Base-by-base conservation (phyloP, 2,888 invertebrate genomes). In the Deilephila elpenor region DNA sequence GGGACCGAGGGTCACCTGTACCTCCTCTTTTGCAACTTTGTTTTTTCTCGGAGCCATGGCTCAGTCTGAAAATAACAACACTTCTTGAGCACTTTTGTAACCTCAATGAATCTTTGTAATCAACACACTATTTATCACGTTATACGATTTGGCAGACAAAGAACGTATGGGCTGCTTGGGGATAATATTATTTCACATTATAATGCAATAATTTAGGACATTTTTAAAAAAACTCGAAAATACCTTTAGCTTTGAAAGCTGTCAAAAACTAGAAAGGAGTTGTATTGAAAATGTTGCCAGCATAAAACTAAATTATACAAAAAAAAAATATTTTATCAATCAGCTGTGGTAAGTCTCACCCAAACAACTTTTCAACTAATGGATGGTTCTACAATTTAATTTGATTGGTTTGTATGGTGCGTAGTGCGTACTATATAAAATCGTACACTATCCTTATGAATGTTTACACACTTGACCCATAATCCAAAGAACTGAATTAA, bases 1-100 rank as follows among this genome's bases (percentile, higher is more conserved):
- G 72, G 99, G 99, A 79, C 99, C 99, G 78, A 99, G 96, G 53
- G 98, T 98, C 72, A 99, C 98, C 92, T 99, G 99, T 78, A 98
- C 99, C 94, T 99, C 99, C 93, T 99, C 99, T 95, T 99, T 98
- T 86, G 97, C 98, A 85, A 97, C 97, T 96, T 99, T 99, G 95
- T 98, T 98, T 96, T 99, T 99, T 89, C 99, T 97, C 81, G 99
- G 99, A 90, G 99, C 99, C 99, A 99, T 99, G 90, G 87, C 86
- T 93, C 82, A 92, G 91, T 91, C 94, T 92, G 94, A 82, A 94
- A 94, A 90, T 86, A 86, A 91, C 84, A 91, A 93, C 91, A 93
- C 89, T 90, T 82, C 79, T 37, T 87, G 80, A 78, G 82, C 91
- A 92, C 91, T 89, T 84, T 84, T 89, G 82, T 91, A 92, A 93